Evolutionary conservation across 1,140 invertebrate species (phyloP).

Genomic region (Protaetia brevitarsis): DNA sequence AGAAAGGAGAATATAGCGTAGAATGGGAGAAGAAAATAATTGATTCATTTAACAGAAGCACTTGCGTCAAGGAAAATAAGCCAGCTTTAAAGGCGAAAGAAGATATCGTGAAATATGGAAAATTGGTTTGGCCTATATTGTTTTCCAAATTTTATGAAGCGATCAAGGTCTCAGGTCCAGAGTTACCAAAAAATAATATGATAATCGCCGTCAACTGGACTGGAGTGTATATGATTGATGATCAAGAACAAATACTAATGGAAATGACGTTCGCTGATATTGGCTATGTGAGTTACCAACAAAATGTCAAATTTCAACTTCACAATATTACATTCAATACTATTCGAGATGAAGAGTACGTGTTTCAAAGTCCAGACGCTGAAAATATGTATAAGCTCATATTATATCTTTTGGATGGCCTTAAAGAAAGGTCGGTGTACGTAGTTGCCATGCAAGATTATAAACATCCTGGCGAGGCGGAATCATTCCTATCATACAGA

Average conservation of each 20-base stretch:
- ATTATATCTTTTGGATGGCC: conserved; percentile 79
- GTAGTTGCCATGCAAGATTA: conserved; percentile 78
- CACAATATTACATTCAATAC: conserved; percentile 76
- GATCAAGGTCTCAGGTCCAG: conserved; percentile 69
- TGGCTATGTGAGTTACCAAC: conserved; percentile 67
- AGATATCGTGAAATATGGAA: conserved; percentile 87
- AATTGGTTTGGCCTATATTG: conserved; percentile 89
- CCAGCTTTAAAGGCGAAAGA: conserved; percentile 65
- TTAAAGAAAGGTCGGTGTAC: conserved; percentile 82
- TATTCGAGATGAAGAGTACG: conserved; percentile 84
- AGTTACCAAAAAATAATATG: conserved; percentile 79
- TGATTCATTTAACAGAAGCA: conserved; percentile 56
- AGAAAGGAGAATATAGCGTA: conserved; percentile 49
- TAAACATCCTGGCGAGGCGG: conserved; percentile 58
- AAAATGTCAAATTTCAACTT: conserved; percentile 52
- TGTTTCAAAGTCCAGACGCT: conserved; percentile 86
- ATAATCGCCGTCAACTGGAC: conserved; percentile 93
- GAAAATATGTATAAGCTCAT: conserved; percentile 81
- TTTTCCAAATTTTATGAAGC: conserved; percentile 89
- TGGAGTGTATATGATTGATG: conserved; percentile 85
- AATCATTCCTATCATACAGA: conserved; percentile 48
- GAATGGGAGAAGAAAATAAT: conserved; percentile 73
- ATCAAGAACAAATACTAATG: conserved; percentile 84
- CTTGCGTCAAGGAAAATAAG: conserved; percentile 56
- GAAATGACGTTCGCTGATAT: conserved; percentile 88